Evolutionary conservation across 2,888 invertebrate species (phyloP).

Genomic region (Tipula vernalis): DNA sequence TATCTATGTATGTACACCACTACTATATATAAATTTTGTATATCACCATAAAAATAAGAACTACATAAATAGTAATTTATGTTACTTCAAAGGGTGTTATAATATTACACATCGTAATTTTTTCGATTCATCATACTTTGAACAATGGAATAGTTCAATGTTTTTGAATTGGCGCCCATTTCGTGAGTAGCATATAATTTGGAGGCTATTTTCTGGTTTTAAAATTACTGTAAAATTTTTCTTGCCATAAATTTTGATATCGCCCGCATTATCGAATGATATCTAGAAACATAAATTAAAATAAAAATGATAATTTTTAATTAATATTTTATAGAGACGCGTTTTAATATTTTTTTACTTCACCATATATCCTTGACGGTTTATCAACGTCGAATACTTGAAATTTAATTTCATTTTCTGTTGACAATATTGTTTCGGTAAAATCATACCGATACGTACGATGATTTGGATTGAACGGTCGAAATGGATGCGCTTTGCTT

Average conservation of each 20-base stretch:
- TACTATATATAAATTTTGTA: neutral
- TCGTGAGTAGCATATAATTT: conserved; percentile 5
- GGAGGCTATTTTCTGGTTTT: neutral
- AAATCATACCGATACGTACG: conserved; percentile 7
- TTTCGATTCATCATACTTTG: neutral
- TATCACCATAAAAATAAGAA: neutral
- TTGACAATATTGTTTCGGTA: neutral
- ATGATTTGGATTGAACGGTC: conserved; percentile 5
- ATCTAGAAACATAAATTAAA: neutral
- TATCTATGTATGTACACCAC: neutral
- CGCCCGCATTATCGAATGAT: neutral
- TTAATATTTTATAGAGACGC: neutral
- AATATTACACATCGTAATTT: neutral
- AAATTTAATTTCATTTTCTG: conserved; percentile 7
- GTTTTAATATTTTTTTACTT: neutral
- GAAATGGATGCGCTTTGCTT: conserved; percentile 4
- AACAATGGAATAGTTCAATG: neutral
- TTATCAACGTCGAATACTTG: neutral
- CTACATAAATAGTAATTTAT: neutral
- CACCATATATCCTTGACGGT: neutral
- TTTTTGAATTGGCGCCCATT: neutral
- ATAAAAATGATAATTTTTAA: neutral
- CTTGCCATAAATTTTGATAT: neutral
- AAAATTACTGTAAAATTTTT: conserved; percentile 6
- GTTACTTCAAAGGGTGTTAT: neutral